These are phyloP conservation scores for Tanytarsus gracilentus DNA, from an alignment of 2,888 invertebrate species.

Conservation along the genomic window DNA sequence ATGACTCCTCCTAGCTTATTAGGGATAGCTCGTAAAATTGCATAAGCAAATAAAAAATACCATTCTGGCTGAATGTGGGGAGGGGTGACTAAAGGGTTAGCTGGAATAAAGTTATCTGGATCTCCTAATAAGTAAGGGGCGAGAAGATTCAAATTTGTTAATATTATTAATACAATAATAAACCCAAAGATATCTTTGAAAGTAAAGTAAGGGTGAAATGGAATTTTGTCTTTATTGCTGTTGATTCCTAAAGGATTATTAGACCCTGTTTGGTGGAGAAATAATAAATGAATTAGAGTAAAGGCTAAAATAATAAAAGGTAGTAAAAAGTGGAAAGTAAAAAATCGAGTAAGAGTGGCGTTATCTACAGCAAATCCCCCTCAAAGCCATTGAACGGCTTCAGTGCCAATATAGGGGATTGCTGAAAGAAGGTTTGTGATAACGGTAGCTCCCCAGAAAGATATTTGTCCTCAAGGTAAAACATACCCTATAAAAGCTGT, in stretches of 20 bases:
- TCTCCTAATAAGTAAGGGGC: constrained; percentile 56
- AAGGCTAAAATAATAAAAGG: constrained; percentile 57
- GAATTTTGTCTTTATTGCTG: constrained; percentile 58
- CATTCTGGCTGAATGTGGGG: constrained; percentile 75
- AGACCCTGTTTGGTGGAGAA: constrained; percentile 59
- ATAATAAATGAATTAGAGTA: constrained; percentile 55
- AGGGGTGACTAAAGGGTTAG: constrained; percentile 60
- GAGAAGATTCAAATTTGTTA: constrained; percentile 47
- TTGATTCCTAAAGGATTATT: constrained; percentile 57
- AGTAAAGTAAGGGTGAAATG: constrained; percentile 57
- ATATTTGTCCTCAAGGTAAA: constrained; percentile 71
- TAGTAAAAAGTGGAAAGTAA: constrained; percentile 61
- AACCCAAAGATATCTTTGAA: constrained; percentile 56
- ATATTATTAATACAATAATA: constrained; percentile 47
- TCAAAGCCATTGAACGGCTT: constrained; percentile 62
- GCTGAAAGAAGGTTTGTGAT: constrained; percentile 67
- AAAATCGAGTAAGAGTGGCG: constrained; percentile 67
- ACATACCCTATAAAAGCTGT: constrained; percentile 73
- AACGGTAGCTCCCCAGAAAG: constrained; percentile 71
- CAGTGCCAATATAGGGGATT: constrained; percentile 56
- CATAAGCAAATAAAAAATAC: constrained; percentile 76
- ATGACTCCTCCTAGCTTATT: constrained; percentile 71
- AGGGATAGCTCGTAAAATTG: constrained; percentile 69
- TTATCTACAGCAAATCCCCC: constrained; percentile 67
- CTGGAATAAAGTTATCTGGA: constrained; percentile 64